phyloP scores from a whole-genome alignment of 2,888 invertebrate genomes.

The Digitonthophagus gazella region DNA sequence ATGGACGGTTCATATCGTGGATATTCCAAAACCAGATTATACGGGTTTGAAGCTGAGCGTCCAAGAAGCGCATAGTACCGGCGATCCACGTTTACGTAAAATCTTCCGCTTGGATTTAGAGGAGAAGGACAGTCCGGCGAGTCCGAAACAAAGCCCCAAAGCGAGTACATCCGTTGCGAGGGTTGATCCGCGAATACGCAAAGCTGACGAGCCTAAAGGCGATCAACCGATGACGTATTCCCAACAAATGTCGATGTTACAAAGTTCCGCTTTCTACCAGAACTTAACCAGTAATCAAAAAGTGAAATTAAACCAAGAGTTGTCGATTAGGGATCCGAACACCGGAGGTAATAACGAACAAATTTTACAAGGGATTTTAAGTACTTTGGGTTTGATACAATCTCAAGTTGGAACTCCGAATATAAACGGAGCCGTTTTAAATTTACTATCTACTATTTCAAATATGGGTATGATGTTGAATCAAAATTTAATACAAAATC shows the following conservation, averaged over 20 bases:
- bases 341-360: constrained; percentile 61
- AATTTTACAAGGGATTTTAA: constrained; percentile 59
- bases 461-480: constrained; percentile 45
- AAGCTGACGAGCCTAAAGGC: constrained; percentile 38
- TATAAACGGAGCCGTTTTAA: constrained; percentile 10
- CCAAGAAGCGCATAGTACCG: constrained; percentile 67
- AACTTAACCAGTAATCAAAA: constrained; percentile 71
- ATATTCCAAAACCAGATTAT: constrained; percentile 73
- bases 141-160: constrained; percentile 52
- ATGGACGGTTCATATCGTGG: constrained; percentile 62
- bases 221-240: constrained; percentile 51
- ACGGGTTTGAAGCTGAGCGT: constrained; percentile 69
- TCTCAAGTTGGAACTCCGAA: no score
- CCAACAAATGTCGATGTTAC: constrained; percentile 63
- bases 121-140: constrained; percentile 60
- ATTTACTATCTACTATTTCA: no score
- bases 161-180: constrained; percentile 53
- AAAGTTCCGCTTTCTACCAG: constrained; percentile 69
- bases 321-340: constrained; percentile 60
- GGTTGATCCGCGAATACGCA: constrained; percentile 48
- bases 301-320: constrained; percentile 67
- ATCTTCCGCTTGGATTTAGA: constrained; percentile 67
- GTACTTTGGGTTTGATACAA: constrained; percentile 56
- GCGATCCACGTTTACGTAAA: constrained; percentile 74
- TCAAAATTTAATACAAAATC: constrained; percentile 40